phyloP scores from a whole-genome alignment of 2,888 invertebrate species.

The Eumerus sabulonum region DNA sequence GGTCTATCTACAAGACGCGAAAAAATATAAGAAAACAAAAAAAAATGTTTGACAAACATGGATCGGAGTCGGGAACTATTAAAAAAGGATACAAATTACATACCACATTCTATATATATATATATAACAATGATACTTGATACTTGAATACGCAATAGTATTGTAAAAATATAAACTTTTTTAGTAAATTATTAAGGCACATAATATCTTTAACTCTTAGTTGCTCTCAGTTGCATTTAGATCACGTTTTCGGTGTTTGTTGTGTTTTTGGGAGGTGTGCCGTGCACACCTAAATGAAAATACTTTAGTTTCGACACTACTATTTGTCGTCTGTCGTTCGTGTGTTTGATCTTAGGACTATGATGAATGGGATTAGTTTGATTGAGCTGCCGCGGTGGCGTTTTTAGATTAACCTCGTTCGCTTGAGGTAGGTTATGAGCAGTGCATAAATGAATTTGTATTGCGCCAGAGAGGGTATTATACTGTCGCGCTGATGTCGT shows the following conservation, averaged over 20 bases:
- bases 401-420: slow-evolving; percentile 90
- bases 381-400: slow-evolving; percentile 6
- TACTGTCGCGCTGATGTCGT: slow-evolving; percentile 92
- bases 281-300: slow-evolving; percentile 23
- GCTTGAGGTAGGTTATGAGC: slow-evolving; percentile 90
- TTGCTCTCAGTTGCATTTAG: slow-evolving; percentile 63
- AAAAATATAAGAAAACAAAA: slow-evolving; percentile 19
- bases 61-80: slow-evolving; percentile 33
- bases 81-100: slow-evolving; percentile 25
- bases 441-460: slow-evolving; percentile 93
- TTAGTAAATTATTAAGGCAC: slow-evolving; percentile 65
- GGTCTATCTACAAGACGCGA: slow-evolving; percentile 43
- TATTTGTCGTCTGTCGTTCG: background rate
- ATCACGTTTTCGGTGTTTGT: slow-evolving; percentile 46
- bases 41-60: slow-evolving; percentile 27
- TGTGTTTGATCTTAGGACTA: slow-evolving; percentile 7
- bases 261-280: slow-evolving; percentile 3
- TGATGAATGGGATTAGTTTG: slow-evolving; percentile 29
- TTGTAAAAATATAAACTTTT: slow-evolving; percentile 43
- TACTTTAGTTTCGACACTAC: slow-evolving; percentile 27
- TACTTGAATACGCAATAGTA: slow-evolving; percentile 37
- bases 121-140: slow-evolving; percentile 44
- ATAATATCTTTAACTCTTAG: slow-evolving; percentile 64
- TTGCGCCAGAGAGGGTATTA: slow-evolving; percentile 93
- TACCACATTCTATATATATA: slow-evolving; percentile 10